Conservation (phyloP, 2,113 vertebrate genomes). For the Apteryx owenii region DNA sequence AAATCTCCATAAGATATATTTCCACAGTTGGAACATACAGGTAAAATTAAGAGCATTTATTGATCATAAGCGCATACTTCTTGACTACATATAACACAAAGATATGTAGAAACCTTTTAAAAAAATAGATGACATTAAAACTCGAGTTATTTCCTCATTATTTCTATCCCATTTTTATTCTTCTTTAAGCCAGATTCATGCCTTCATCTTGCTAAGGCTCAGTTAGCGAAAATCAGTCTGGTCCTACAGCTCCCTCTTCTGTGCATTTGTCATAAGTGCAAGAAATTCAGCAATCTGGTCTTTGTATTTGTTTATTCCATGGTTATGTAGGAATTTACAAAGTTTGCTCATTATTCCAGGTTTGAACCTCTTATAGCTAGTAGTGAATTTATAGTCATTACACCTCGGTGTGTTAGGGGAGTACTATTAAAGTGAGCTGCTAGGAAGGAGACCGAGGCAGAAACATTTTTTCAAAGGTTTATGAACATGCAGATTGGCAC, state of each 20-base stretch:
- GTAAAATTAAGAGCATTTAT: not conserved
- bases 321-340: not conserved
- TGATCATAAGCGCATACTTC: not conserved
- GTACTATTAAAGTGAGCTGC: not conserved
- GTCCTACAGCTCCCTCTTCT: conserved; percentile 78
- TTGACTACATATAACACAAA: not conserved
- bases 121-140: not conserved
- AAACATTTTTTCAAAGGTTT: not conserved
- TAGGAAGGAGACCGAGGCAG: not conserved
- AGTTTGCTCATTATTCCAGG: not conserved
- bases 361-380: not conserved
- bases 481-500: not conserved
- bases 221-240: not conserved
- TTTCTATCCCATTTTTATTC: not conserved
- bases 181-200: not conserved
- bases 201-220: not conserved
- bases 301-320: not conserved
- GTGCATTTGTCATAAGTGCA: conserved; percentile 55
- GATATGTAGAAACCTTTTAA: not conserved
- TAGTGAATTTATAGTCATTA: not conserved
- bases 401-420: not conserved
- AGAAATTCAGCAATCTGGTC: not conserved
- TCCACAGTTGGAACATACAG: not conserved
- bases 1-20: not conserved
- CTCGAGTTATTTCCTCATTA: not conserved